Base-by-base conservation (phyloP, 2,888 invertebrate species). In the Automeris io region DNA sequence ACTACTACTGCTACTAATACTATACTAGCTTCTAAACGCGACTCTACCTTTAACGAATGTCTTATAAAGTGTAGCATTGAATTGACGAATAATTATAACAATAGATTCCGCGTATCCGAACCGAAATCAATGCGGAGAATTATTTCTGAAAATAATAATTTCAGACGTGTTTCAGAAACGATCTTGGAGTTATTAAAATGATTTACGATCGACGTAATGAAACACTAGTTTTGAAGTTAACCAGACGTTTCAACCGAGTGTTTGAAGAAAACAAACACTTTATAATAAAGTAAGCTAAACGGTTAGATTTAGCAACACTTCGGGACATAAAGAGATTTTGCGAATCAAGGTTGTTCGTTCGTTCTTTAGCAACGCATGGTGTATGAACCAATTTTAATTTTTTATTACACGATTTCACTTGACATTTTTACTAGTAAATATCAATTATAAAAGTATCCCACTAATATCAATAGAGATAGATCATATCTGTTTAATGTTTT, bases 141-240 rank as follows among this genome's bases (percentile, higher is more conserved):
- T 34, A 37, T 22, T 37, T 31, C 29, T 22, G 22, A 37, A 31
- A 37, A 37, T 31, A 37, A 37, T 37, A 21, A 31, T 21, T 26
- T n/a, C 2, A 23, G 24, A 29, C 29, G 7, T 26, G 26, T 16
- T 26, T 13, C 9, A 32, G 23, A 11, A 32, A 13, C 23, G 31
- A 21, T 9, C 18, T 18, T 31, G 31, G 13, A 23, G 31, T 31
- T 31, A 45, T 51, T 49, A 43, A 22, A 32, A 46, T 41, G 50
- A 51, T 53, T 52, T 51, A 59, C 47, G 39, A 19, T 24, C 37
- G 23, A 44, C 43, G 41, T 40, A 45, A 51, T 52, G 45, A 53
- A 51, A 45, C 54, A 58, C 51, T 40, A 23, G 39, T 43, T 33
- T 42, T 51, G 62, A 61, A 43, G 42, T 21, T 59, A 51, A 46